A percentile compares a stretch with the other conserved stretches of the same genome.
Evolutionary conservation across 1,140 invertebrate species (phyloP).

Genomic region (Battus philenor): DNA sequence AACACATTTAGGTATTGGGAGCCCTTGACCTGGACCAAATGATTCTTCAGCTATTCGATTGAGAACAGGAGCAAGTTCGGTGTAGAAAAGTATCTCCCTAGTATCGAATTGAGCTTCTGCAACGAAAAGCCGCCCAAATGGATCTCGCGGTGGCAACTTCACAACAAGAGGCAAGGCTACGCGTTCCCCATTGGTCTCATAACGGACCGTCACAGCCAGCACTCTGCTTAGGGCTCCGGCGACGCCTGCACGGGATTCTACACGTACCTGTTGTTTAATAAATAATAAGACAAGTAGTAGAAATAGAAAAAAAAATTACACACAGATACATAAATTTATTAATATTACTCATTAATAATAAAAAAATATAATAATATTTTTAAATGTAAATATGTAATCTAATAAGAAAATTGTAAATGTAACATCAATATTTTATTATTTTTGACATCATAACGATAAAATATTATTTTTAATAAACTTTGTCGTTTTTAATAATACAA

Average conservation of each 20-base stretch:
- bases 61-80: slow-evolving; percentile 77
- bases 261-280: slow-evolving; percentile 37
- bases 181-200: slow-evolving; percentile 47
- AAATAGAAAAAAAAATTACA: slow-evolving; percentile 8
- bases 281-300: no score
- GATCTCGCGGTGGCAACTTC: slow-evolving; percentile 85
- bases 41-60: slow-evolving; percentile 67
- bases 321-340: no score
- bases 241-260: slow-evolving; percentile 55
- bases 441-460: no score
- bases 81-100: slow-evolving; percentile 89
- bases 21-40: slow-evolving; percentile 64
- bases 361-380: background rate
- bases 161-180: slow-evolving; percentile 79
- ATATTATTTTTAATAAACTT: no score
- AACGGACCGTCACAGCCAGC: slow-evolving; percentile 56
- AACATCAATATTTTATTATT: no score
- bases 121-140: slow-evolving; percentile 85
- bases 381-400: no score
- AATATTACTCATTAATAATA: no score
- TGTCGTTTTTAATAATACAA: no score
- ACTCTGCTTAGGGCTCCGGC: slow-evolving; percentile 60
- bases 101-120: slow-evolving; percentile 89
- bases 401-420: no score
- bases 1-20: slow-evolving; percentile 65